Evolutionary conservation across 2,797 vertebrate genomes (phyloP).

Genomic region (Cyprinodon diabolis): DNA sequence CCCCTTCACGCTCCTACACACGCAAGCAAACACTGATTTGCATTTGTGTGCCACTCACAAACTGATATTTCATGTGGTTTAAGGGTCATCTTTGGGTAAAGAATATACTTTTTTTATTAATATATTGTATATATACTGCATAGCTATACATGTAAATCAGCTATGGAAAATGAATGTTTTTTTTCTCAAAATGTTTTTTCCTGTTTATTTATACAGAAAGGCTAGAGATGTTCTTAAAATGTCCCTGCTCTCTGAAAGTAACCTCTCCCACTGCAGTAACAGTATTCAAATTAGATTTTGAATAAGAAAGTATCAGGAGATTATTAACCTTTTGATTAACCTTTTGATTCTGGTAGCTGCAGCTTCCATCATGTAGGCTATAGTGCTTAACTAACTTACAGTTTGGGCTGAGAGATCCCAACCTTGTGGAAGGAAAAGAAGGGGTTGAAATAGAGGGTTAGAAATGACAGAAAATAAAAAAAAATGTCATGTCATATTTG

Average conservation of each 20-base stretch:
- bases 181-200: neutral
- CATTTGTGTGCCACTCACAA: conserved; percentile 27
- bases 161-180: neutral
- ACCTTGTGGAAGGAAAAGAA: neutral
- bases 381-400: conserved; percentile 12
- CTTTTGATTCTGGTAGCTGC: conserved; percentile 52
- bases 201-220: conserved; percentile 14
- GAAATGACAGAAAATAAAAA: neutral
- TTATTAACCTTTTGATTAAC: conserved; percentile 69
- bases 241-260: neutral
- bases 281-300: conserved; percentile 29
- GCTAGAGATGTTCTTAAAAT: conserved; percentile 21
- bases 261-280: conserved; percentile 19
- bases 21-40: conserved; percentile 41
- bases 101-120: neutral
- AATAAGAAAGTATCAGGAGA: conserved; percentile 31
- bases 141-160: neutral
- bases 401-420: conserved; percentile 9
- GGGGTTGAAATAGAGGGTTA: neutral
- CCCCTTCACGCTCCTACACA: conserved; percentile 66
- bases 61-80: conserved; percentile 22
- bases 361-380: conserved; percentile 36
- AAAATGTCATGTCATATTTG: neutral
- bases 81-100: conserved; percentile 9
- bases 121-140: neutral